phyloP scores from a whole-genome alignment of 1,140 invertebrate species.

The Hylyphantes graminicola region DNA sequence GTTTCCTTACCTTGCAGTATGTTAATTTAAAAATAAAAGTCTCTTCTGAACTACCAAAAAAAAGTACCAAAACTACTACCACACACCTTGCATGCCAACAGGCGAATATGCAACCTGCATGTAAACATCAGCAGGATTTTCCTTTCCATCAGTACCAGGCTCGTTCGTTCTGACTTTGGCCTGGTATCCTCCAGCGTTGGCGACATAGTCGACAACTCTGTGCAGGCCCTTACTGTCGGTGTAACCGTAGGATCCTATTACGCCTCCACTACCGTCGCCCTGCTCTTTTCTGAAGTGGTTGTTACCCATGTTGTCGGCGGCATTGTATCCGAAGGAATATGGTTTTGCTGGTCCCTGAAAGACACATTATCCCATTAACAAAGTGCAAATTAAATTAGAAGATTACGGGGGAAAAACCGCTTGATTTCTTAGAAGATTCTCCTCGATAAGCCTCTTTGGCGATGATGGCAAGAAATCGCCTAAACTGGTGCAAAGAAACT shows the following conservation, averaged over 20 bases:
- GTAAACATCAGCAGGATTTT: slow-evolving; percentile 46
- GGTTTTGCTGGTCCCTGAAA: slow-evolving; percentile 20
- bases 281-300: slow-evolving; percentile 34
- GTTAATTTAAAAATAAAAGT: too few relatives aligned
- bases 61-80: not conserved
- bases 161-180: slow-evolving; percentile 61
- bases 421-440: too few relatives aligned
- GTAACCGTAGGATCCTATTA: slow-evolving; percentile 51
- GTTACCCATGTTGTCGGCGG: slow-evolving; percentile 10
- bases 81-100: slow-evolving; percentile 37
- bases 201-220: slow-evolving; percentile 60
- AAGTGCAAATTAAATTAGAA: too few relatives aligned
- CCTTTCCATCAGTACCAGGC: slow-evolving; percentile 54
- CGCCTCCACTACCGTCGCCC: slow-evolving; percentile 46
- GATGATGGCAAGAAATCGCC: too few relatives aligned
- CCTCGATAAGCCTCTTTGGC: too few relatives aligned
- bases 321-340: slow-evolving; percentile 51
- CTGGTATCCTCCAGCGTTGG: slow-evolving; percentile 60
- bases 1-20: too few relatives aligned
- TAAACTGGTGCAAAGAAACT: too few relatives aligned
- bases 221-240: slow-evolving; percentile 41
- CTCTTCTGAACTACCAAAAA: not conserved
- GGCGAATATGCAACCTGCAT: slow-evolving; percentile 34
- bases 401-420: too few relatives aligned
- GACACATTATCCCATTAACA: too few relatives aligned